phyloP scores from a whole-genome alignment of 2,797 vertebrate genomes.

The Cynodonichthys magdalenae region DNA sequence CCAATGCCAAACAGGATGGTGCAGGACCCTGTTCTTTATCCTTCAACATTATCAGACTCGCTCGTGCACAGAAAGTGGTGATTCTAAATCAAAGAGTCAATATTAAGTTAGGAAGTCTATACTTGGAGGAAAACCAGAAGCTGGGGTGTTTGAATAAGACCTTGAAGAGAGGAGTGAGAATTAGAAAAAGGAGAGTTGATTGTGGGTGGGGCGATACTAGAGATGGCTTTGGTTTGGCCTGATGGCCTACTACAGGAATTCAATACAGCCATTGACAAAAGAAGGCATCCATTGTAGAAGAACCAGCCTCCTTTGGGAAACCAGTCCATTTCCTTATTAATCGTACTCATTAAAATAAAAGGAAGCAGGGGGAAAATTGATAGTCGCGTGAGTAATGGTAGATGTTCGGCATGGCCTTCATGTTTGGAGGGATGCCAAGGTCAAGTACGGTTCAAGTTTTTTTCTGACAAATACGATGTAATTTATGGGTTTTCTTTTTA shows the following conservation, averaged over 20 bases:
- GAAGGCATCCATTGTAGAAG: slow-evolving; percentile 71
- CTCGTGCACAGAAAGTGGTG: slow-evolving; percentile 46
- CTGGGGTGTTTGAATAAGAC: slow-evolving; percentile 57
- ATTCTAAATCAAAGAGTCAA: slow-evolving; percentile 64
- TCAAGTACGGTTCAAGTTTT: slow-evolving; percentile 39
- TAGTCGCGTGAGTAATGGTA: slow-evolving; percentile 57
- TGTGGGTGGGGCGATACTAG: slow-evolving; percentile 60
- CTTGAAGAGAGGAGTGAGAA: slow-evolving; percentile 53
- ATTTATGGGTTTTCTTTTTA: slow-evolving; percentile 40
- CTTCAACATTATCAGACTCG: slow-evolving; percentile 43
- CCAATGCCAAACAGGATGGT: slow-evolving; percentile 47
- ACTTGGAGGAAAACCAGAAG: slow-evolving; percentile 40
- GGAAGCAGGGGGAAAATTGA: slow-evolving; percentile 50
- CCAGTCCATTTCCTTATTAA: slow-evolving; percentile 79
- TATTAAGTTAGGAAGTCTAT: slow-evolving; percentile 71
- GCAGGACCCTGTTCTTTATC: slow-evolving; percentile 25
- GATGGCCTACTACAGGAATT: slow-evolving; percentile 73
- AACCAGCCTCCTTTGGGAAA: slow-evolving; percentile 66
- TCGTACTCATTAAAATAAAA: slow-evolving; percentile 76
- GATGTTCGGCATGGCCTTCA: slow-evolving; percentile 45
- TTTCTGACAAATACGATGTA: slow-evolving; percentile 7
- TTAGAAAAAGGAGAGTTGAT: slow-evolving; percentile 21
- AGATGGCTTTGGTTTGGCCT: slow-evolving; percentile 73
- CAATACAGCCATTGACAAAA: slow-evolving; percentile 80
- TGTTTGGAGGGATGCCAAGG: slow-evolving; percentile 64